phyloP scores from a whole-genome alignment of 92 coral and sea anemone genomes.

The Umimayanthus kanabou region DNA sequence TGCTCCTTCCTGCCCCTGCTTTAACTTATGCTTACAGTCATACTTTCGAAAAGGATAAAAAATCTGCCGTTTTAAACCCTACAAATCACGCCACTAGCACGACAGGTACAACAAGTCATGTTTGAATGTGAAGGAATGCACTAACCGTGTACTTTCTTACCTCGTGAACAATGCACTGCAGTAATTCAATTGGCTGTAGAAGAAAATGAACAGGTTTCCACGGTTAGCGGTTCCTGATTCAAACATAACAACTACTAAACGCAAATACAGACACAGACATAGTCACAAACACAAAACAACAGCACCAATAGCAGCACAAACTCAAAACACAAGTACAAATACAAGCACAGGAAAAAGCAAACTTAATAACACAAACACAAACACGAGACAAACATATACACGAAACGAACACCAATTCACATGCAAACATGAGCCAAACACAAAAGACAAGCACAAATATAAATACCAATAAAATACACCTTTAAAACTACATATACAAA shows the following conservation, averaged over 20 bases:
- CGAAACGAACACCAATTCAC: not conserved
- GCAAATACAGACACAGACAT: not conserved
- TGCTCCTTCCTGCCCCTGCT: no score
- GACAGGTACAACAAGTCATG: no score
- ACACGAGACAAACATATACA: not conserved
- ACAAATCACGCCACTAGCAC: not conserved
- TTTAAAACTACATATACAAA: not conserved
- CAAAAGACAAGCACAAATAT: not conserved
- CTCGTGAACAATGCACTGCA: conserved; percentile 99
- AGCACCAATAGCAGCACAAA: not conserved
- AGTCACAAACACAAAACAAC: not conserved
- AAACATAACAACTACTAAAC: not conserved
- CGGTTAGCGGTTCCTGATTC: not conserved
- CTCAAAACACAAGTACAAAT: not conserved
- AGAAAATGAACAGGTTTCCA: not conserved
- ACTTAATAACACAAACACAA: not conserved
- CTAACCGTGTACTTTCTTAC: conserved; percentile 42
- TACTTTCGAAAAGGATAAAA: no score
- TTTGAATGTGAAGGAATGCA: no score
- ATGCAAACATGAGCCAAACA: not conserved
- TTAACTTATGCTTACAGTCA: no score
- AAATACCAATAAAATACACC: not conserved
- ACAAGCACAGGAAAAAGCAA: not conserved
- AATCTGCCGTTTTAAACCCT: not conserved
- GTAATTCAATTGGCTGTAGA: conserved; percentile 88